Percentiles rank a stretch among this genome's conserved stretches.
Conservation (phyloP, 2,113 vertebrate genomes). For the Hippolais icterina region DNA sequence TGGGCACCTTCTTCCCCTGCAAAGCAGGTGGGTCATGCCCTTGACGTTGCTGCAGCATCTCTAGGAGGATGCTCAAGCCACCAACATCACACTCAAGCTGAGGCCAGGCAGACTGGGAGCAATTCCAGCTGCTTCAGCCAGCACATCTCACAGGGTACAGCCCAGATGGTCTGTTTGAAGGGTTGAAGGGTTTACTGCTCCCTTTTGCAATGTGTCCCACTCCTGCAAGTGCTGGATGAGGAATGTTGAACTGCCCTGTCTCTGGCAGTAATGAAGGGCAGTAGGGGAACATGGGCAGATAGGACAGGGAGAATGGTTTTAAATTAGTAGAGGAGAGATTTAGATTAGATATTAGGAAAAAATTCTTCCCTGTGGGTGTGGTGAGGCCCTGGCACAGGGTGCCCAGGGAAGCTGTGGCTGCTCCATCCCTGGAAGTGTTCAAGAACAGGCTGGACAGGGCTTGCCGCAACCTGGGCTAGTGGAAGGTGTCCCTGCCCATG, state of each 20-base stretch:
- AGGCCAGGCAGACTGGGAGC: not conserved
- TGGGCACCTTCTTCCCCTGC: not conserved
- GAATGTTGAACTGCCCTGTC: not conserved
- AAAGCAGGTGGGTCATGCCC: not conserved
- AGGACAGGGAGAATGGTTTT: not conserved
- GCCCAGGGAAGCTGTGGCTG: not conserved
- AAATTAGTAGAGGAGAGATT: not conserved
- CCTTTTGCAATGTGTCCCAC: not conserved
- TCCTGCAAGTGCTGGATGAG: not conserved
- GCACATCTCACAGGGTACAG: not conserved
- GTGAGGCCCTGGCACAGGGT: not conserved
- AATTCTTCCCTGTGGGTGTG: not conserved
- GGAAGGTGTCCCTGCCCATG: not conserved
- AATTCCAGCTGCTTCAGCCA: not conserved
- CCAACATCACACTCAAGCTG: not conserved
- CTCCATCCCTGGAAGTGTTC: not conserved
- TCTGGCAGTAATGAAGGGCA: not conserved
- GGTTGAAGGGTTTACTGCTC: not conserved
- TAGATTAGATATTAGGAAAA: not conserved
- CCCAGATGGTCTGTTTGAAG: no score
- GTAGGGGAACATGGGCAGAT: not conserved
- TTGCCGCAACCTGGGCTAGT: accelerated
- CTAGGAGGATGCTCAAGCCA: not conserved
- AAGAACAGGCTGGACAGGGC: not conserved
- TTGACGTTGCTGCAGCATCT: not conserved